A percentile compares a stretch with the other conserved stretches of the same genome.
Evolutionary conservation across 2,888 invertebrate genomes (phyloP).

Genomic region (Aethes cnicana): DNA sequence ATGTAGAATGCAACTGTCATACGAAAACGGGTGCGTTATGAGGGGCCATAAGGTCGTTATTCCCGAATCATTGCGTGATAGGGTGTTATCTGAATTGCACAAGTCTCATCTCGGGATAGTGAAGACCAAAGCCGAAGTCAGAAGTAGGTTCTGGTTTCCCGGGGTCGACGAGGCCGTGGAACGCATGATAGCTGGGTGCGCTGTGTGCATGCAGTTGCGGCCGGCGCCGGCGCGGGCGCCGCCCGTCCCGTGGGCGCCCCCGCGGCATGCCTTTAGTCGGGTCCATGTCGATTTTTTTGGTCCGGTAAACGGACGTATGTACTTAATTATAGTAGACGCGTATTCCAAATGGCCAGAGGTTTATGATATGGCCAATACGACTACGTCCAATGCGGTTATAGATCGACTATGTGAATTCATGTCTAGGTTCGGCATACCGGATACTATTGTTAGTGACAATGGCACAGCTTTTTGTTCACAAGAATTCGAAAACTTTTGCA

Average conservation of each 20-base stretch:
- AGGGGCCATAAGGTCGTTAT: conserved; percentile 38
- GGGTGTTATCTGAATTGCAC: conserved; percentile 32
- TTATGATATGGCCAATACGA: conserved; percentile 15
- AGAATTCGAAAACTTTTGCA: too few species aligned
- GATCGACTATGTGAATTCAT: too few species aligned
- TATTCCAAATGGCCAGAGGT: conserved; percentile 36
- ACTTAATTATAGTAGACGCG: conserved; percentile 32
- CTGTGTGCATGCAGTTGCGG: conserved; percentile 19
- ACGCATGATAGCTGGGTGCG: conserved; percentile 7
- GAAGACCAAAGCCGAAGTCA: neutral
- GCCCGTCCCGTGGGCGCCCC: conserved; percentile 15
- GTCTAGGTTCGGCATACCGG: too few species aligned
- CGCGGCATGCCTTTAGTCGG: conserved; percentile 26
- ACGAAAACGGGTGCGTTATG: conserved; percentile 37
- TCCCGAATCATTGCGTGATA: conserved; percentile 29
- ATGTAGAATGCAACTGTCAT: conserved; percentile 34
- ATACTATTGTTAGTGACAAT: too few species aligned
- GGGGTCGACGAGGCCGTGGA: neutral
- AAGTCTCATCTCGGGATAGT: conserved; percentile 38
- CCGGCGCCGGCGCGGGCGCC: conserved; percentile 24
- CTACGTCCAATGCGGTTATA: too few species aligned
- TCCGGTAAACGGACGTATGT: conserved; percentile 22
- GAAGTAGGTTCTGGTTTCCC: conserved; percentile 2
- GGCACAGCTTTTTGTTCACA: too few species aligned
- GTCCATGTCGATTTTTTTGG: conserved; percentile 39